Base-by-base conservation (phyloP, 2,888 invertebrate genomes). In the Rhagophthalmus giganteus region DNA sequence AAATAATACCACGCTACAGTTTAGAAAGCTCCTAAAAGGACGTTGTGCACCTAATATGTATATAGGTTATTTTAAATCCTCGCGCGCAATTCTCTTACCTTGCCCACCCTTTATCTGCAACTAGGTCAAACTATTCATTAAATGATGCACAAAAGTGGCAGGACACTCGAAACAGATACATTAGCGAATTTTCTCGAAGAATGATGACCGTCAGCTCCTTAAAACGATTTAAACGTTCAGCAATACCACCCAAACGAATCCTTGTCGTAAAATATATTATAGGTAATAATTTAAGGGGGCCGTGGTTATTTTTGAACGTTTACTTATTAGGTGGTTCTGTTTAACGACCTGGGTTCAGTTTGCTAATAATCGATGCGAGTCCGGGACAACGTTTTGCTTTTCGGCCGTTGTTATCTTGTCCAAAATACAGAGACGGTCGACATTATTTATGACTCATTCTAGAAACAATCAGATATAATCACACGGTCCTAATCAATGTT, bases 401-500 rank as follows among this genome's bases (percentile, higher is more conserved):
- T 57, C 45, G 41, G 41, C 52, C 55, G 45, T 37, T 45, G 57
- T 59, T 60, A 60, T 60, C 60, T 57, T 55, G 48, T 52, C 53
- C 53, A 53, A 59, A 47, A 53, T 45, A 44, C 55, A 59, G 59
- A 57, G 54, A 60, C 47, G 47, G 52, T 45, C 30, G 69, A 67
- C 68, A 70, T 74, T 72, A 74, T 74, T 74, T 74, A 74, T 72
- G 63, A 67, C 65, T 69, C 69, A 69, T 70, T 70, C 68, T 63
- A 64, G 68, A 69, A 70, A 72, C 74, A 72, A 73, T 74, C 74
- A 68, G 74, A 74, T 74, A 74, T 72, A 71, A 74, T 74, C 73
- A 73, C 71, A 73, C 72, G 72, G 72, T 72, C 71, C 74, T 73
- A 73, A 74, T 74, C 74, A 73, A 74, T 74, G 73, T 69, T 73